Evolutionary conservation across 2,797 vertebrate species (phyloP).

Genomic region (Scolopax bukidnonensis): DNA sequence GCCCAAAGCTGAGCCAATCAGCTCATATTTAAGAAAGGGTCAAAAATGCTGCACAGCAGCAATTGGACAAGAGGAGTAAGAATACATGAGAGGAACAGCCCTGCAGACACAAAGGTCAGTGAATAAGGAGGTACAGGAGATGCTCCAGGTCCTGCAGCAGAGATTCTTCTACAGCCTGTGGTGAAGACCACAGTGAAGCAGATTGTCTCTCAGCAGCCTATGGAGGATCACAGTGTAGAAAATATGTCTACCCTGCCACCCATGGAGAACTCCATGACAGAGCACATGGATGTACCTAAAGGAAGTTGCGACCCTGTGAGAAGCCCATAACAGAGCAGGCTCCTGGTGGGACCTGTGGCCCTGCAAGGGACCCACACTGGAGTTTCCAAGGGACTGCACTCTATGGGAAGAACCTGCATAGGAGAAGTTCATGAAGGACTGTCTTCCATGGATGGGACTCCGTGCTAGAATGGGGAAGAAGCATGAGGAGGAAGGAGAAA

Average conservation of each 20-base stretch:
- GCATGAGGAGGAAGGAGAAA: not conserved
- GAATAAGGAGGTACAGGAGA: not conserved
- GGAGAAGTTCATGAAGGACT: not conserved
- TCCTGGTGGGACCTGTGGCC: not conserved
- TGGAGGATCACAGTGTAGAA: not conserved
- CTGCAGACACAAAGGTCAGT: not conserved
- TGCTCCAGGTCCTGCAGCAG: not conserved
- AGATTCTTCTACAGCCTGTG: not conserved
- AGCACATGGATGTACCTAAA: not conserved
- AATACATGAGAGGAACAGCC: not conserved
- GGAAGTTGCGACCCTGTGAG: not conserved
- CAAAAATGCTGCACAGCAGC: not conserved
- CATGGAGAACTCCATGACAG: not conserved
- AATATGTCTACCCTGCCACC: not conserved
- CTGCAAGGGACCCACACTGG: not conserved
- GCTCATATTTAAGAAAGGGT: not conserved
- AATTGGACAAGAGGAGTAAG: not conserved
- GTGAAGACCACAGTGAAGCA: not conserved
- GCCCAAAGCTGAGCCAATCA: not conserved
- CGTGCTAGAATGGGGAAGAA: not conserved
- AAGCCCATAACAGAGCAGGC: not conserved
- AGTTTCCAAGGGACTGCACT: not conserved
- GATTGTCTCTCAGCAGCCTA: not conserved
- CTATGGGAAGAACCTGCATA: not conserved
- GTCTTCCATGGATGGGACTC: not conserved